A percentile compares a stretch with the other conserved stretches of the same genome.
Evolutionary conservation across 2,888 invertebrate genomes (phyloP).

Genomic region (Pocota personata): DNA sequence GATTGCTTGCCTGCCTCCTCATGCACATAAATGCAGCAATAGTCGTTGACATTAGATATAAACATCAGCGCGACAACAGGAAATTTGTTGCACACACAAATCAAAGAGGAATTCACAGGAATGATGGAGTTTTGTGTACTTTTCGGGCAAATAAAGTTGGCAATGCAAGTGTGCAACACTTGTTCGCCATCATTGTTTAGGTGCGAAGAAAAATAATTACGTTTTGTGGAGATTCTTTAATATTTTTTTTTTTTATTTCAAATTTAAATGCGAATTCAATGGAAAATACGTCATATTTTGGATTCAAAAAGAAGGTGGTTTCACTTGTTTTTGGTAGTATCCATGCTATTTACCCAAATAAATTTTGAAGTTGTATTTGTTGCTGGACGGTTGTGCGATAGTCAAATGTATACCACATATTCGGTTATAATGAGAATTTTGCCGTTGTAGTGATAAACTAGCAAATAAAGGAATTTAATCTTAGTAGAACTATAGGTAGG

Average conservation of each 20-base stretch:
- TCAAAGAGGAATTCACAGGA: conserved; percentile 25
- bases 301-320: too few species aligned
- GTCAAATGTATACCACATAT: too few species aligned
- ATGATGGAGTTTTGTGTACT: conserved; percentile 13
- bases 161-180: conserved; percentile 2
- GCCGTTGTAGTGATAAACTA: too few species aligned
- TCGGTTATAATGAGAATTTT: too few species aligned
- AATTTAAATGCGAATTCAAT: not conserved
- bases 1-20: not conserved
- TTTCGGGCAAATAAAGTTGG: not conserved
- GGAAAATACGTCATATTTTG: not conserved
- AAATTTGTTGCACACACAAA: conserved; percentile 29
- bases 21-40: not conserved
- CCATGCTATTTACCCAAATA: too few species aligned
- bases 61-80: conserved; percentile 53
- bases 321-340: too few species aligned
- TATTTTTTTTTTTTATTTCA: not conserved
- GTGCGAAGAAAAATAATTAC: not conserved
- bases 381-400: too few species aligned
- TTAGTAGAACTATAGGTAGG: too few species aligned
- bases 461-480: too few species aligned
- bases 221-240: not conserved
- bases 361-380: too few species aligned
- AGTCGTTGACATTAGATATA: conserved; percentile 57
- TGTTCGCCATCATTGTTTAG: not conserved